Percentiles rank a stretch among this genome's conserved stretches.
Evolutionary conservation across 2,113 vertebrate species (phyloP).

Genomic region (Oenanthe melanoleuca): DNA sequence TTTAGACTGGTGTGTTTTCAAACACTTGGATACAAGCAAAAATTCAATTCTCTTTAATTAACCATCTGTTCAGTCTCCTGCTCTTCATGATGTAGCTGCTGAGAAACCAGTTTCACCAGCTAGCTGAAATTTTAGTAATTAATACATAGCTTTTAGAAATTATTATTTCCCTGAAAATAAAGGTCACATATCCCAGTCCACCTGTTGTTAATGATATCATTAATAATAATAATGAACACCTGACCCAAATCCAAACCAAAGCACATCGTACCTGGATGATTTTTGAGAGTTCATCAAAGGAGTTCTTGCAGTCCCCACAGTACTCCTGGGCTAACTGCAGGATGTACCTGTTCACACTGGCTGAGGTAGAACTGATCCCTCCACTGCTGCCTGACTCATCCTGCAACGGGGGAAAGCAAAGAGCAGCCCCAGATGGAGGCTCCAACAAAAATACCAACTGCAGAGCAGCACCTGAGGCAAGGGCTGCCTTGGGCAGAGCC

Average conservation of each 20-base stretch:
- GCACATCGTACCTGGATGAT: conserved; percentile 89
- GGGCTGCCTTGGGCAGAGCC: not conserved
- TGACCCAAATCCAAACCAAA: not conserved
- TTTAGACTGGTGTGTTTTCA: not conserved
- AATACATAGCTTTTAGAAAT: not conserved
- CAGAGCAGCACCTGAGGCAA: not conserved
- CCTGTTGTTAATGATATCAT: not conserved
- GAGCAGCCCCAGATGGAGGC: not conserved
- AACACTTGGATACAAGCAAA: not conserved
- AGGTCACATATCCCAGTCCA: not conserved
- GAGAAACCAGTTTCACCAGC: not conserved
- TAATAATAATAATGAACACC: not conserved
- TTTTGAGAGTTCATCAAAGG: conserved; percentile 97
- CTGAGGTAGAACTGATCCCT: conserved; percentile 89
- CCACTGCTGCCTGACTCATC: conserved; percentile 89
- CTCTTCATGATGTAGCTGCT: not conserved
- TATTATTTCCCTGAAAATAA: not conserved
- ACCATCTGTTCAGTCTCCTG: not conserved
- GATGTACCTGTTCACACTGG: conserved; percentile 97
- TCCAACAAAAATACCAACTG: not conserved
- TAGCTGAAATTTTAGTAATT: not conserved
- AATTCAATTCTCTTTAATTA: not conserved
- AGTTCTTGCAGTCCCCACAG: conserved; percentile 97
- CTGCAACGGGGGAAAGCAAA: conserved; percentile 60
- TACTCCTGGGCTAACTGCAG: conserved; percentile 97